Evolutionary conservation across 2,888 invertebrate genomes (phyloP).

Genomic region (Clitarchus hookeri): DNA sequence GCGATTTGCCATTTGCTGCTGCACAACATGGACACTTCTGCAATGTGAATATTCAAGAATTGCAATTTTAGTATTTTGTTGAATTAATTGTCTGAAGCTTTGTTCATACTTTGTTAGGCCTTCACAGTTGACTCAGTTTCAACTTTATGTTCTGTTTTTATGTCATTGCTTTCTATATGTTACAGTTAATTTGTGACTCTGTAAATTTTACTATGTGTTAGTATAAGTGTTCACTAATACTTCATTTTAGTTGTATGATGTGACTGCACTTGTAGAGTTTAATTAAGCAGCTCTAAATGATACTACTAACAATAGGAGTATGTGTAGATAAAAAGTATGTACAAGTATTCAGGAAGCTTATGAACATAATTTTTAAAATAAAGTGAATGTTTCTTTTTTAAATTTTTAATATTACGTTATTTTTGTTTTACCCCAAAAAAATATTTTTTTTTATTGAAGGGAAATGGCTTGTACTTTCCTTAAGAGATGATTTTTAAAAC

Average conservation of each 20-base stretch:
- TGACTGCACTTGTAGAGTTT: not conserved
- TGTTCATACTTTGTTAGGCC: not conserved
- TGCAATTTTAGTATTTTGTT: no score
- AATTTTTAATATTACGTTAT: no score
- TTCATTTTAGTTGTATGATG: not conserved
- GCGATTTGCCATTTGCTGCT: no score
- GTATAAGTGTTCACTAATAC: not conserved
- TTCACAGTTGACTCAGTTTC: not conserved
- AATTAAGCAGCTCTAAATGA: not conserved
- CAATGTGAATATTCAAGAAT: no score
- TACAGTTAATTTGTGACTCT: not conserved
- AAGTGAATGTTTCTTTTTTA: not conserved
- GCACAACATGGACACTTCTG: no score
- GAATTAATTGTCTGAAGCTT: no score
- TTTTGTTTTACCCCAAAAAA: no score
- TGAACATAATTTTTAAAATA: constrained; percentile 2
- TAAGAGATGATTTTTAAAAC: no score
- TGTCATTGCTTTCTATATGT: not conserved
- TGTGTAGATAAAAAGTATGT: not conserved
- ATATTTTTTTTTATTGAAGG: no score
- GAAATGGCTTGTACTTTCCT: no score
- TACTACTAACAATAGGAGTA: constrained; percentile 14
- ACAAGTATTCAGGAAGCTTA: not conserved
- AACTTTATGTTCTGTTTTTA: not conserved
- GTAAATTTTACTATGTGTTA: not conserved